Base-by-base conservation (phyloP, 2,888 invertebrate genomes). In the Electrophaes corylata region DNA sequence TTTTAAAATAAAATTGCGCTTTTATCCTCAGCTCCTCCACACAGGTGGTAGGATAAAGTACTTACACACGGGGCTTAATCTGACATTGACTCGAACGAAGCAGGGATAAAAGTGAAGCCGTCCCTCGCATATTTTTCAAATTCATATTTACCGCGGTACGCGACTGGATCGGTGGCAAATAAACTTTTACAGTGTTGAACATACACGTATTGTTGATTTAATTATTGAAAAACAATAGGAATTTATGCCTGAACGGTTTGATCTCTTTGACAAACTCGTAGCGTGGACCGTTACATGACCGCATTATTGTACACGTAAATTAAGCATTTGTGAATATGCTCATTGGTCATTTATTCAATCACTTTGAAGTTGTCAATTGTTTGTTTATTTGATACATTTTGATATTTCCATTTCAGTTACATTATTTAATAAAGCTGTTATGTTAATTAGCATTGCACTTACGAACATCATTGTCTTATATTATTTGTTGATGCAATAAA, bases 11-110 rank as follows among this genome's bases (percentile, higher is more conserved):
- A 65, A 47, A 75, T 70, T 65, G 45, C 59, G 45, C 64, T 67
- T 65, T 70, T 73, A 67, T 67, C 68, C 65, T 33, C 40, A 35
- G 62, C 64, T 62, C 59, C 64, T 61, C 67, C 53, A 60, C 78
- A 75, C 80, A 81, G 82, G 81, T 81, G 81, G 70, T 64, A 45
- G 78, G 73, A 75, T 76, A 75, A 82, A 76, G 70, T 72, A 73
- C 78, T 75, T 75, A 75, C 71, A 72, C 69, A 65, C 64, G 71
- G 66, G 67, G 75, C 71, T 82, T 80, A 81, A 76, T 74, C 73
- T 78, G 78, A 79, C 76, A 78, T 72, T 76, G 73, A 75, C 69
- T 78, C 65, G 68, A 69, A 71, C 66, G 70, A 68, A 64, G 69
- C 69, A 61, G 63, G 69, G 68, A 69, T 71, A 72, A 73, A 72